phyloP scores from a whole-genome alignment of 2,888 invertebrate species.

The Acrocyrtus sp. region DNA sequence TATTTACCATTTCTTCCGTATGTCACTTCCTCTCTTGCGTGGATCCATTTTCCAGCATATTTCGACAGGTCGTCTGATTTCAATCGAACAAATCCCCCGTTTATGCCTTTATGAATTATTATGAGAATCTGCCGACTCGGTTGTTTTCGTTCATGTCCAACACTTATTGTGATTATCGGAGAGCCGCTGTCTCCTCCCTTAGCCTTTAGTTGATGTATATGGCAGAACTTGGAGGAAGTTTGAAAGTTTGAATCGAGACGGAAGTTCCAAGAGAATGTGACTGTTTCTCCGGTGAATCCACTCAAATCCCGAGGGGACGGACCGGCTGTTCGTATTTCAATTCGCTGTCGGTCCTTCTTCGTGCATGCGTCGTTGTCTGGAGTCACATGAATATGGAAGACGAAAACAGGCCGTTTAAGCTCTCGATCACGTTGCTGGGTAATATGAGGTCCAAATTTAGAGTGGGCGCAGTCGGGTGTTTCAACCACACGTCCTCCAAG shows the following conservation, averaged over 20 bases:
- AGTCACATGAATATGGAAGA: conserved; percentile 53
- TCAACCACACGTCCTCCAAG: conserved; percentile 54
- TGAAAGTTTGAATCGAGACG: conserved; percentile 57
- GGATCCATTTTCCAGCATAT: conserved; percentile 58
- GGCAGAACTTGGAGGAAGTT: conserved; percentile 54
- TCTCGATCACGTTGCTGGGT: conserved; percentile 37
- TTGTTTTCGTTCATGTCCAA: conserved; percentile 25
- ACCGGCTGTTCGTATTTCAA: conserved; percentile 50
- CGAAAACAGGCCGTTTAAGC: conserved; percentile 51
- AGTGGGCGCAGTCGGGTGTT: conserved; percentile 56
- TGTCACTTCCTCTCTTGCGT: conserved; percentile 47
- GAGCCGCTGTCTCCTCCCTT: conserved; percentile 48
- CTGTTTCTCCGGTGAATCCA: conserved; percentile 46
- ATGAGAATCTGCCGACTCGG: conserved; percentile 23
- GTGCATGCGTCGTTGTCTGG: conserved; percentile 58
- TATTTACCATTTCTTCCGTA: conserved; percentile 40
- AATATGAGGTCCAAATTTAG: conserved; percentile 49
- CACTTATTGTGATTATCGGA: conserved; percentile 57
- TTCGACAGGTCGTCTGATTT: conserved; percentile 28
- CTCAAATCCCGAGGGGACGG: conserved; percentile 31
- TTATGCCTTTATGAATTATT: conserved; percentile 45
- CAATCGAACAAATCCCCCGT: conserved; percentile 11
- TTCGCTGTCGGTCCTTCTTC: conserved; percentile 56
- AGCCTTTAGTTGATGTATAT: conserved; percentile 60
- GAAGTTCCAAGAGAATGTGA: conserved; percentile 59